phyloP scores from a whole-genome alignment of 53 echinoderm and acorn worm species.

The Holothuria scabra region DNA sequence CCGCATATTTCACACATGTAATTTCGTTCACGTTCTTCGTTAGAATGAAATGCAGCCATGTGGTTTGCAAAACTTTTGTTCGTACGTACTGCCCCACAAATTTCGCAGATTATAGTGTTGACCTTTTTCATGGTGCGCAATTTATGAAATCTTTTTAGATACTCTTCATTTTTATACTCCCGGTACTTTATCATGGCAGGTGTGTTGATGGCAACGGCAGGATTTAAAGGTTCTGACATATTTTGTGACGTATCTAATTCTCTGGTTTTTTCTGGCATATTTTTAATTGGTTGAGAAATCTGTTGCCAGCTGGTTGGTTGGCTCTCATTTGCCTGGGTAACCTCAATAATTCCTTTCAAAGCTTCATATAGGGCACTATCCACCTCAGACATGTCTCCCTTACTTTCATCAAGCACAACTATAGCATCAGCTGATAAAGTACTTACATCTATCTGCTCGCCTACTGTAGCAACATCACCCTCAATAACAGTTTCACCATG shows the following conservation, averaged over 20 bases:
- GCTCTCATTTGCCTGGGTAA: not conserved
- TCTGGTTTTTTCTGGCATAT: too few relatives aligned
- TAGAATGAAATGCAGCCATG: constrained; percentile 1
- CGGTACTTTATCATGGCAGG: constrained; percentile 31
- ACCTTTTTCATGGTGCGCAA: not conserved
- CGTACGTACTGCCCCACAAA: constrained; percentile 7
- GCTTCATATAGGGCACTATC: constrained; percentile 36
- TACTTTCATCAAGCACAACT: not conserved
- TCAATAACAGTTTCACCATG: too few relatives aligned
- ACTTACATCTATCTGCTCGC: not conserved
- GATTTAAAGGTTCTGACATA: not conserved
- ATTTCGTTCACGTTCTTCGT: constrained; percentile 29
- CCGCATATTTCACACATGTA: constrained; percentile 6
- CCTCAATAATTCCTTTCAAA: constrained; percentile 28
- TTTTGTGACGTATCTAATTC: too few relatives aligned
- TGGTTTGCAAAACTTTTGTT: constrained; percentile 3
- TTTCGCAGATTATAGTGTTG: not conserved
- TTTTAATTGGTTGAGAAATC: too few relatives aligned
- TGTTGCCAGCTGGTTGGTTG: too few relatives aligned
- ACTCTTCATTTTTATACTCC: not conserved
- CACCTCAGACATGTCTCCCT: constrained; percentile 18
- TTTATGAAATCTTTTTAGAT: constrained; percentile 17
- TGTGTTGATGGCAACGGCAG: constrained; percentile 25
- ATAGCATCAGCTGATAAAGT: not conserved
- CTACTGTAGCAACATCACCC: too few relatives aligned